Conservation (phyloP, 2,113 vertebrate genomes). For the Saimiri boliviensis region DNA sequence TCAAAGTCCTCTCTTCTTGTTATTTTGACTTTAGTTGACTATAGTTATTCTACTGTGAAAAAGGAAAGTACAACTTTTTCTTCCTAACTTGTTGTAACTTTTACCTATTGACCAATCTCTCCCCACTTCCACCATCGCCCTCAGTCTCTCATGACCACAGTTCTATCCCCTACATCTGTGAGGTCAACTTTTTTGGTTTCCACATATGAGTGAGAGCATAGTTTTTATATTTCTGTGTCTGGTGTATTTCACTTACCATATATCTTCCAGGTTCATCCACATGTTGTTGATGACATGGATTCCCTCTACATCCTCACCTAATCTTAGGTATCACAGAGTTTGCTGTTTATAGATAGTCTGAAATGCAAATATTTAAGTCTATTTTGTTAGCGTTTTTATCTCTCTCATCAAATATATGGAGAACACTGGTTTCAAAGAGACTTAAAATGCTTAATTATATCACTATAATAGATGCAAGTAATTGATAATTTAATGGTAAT, state of each 20-base stretch:
- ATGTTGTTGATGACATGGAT: neutral
- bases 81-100: neutral
- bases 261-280: neutral
- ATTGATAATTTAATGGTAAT: neutral
- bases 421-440: neutral
- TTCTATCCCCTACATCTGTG: neutral
- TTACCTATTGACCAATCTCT: neutral
- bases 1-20: neutral
- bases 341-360: neutral
- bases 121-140: neutral
- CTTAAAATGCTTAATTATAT: neutral
- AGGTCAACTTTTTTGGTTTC: neutral
- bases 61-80: neutral
- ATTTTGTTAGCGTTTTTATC: neutral
- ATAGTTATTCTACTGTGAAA: neutral
- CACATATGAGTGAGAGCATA: neutral
- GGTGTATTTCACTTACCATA: neutral
- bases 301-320: neutral
- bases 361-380: neutral
- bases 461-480: neutral
- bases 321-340: neutral
- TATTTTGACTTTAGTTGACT: neutral
- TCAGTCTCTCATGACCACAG: neutral
- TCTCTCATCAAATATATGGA: neutral
- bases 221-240: neutral